Percentiles rank a stretch among this genome's conserved stretches.
phyloP scores from a whole-genome alignment of 2,888 invertebrate genomes.

The Agonopterix heracliana region DNA sequence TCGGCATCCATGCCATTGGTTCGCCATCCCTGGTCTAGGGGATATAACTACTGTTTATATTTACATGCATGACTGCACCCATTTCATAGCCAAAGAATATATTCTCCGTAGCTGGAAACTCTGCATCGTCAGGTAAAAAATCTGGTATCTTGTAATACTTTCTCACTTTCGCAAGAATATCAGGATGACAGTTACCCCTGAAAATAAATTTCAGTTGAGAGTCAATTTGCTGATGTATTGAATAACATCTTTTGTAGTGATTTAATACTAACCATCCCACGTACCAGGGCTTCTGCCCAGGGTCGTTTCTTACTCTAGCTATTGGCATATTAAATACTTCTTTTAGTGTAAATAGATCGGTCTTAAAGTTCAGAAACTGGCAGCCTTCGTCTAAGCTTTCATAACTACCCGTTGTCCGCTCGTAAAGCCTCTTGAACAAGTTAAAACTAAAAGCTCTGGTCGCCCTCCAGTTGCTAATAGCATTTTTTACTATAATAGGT shows the following conservation, averaged over 20 bases:
- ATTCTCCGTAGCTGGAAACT: conserved; percentile 91
- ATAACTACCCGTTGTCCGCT: conserved; percentile 80
- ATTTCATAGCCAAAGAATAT: conserved; percentile 94
- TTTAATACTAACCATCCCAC: conserved; percentile 85
- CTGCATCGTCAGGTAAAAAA: conserved; percentile 92
- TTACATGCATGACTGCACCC: conserved; percentile 93
- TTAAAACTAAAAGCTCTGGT: conserved; percentile 79
- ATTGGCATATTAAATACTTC: conserved; percentile 87
- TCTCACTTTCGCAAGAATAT: conserved; percentile 82
- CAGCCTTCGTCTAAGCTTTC: conserved; percentile 87
- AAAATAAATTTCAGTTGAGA: conserved; percentile 18
- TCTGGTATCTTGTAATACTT: conserved; percentile 87
- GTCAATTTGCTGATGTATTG: not conserved
- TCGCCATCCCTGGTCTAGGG: too few species aligned
- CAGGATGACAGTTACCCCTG: conserved; percentile 92
- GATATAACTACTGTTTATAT: conserved; percentile 23
- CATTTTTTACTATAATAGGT: conserved; percentile 87
- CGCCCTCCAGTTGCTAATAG: conserved; percentile 86
- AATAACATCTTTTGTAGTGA: not conserved
- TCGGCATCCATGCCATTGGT: too few species aligned
- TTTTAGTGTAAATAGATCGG: conserved; percentile 83
- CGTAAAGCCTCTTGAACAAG: conserved; percentile 82
- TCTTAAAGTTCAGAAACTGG: conserved; percentile 91
- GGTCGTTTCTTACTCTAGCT: conserved; percentile 77
- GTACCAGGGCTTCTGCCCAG: conserved; percentile 86